phyloP scores from a whole-genome alignment of 2,113 vertebrate genomes.

The Balaenoptera acutorostrata region DNA sequence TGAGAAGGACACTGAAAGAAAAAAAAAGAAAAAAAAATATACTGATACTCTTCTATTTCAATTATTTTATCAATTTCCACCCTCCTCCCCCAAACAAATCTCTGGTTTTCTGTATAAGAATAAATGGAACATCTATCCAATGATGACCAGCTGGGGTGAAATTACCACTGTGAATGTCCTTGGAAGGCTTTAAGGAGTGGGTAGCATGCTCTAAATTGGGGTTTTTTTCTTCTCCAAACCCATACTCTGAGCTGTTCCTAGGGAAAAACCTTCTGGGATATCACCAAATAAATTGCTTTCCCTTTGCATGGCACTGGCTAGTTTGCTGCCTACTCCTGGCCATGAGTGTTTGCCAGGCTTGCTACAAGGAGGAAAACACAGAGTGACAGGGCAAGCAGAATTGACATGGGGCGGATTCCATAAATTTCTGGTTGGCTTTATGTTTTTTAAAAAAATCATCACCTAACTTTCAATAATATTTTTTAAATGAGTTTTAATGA shows the following conservation, averaged over 20 bases:
- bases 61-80: background rate
- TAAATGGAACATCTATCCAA: conserved; percentile 59
- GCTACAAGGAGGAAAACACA: background rate
- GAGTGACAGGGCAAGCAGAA: background rate
- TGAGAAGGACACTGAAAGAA: background rate
- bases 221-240: conserved; percentile 19
- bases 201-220: fast-evolving
- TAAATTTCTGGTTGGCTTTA: background rate
- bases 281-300: conserved; percentile 21
- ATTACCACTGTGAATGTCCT: background rate
- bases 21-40: background rate
- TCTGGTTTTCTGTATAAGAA: background rate
- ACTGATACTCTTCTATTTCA: background rate
- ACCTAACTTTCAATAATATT: background rate
- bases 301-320: background rate
- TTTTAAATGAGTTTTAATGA: background rate
- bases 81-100: background rate
- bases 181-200: background rate
- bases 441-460: background rate
- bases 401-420: background rate
- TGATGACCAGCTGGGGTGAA: background rate
- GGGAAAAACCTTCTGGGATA: conserved; percentile 13
- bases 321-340: background rate
- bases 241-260: background rate
- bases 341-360: background rate